Percentiles rank a stretch among this genome's conserved stretches.
Conservation (phyloP, 2,113 vertebrate species). For the Anoura caudifer region DNA sequence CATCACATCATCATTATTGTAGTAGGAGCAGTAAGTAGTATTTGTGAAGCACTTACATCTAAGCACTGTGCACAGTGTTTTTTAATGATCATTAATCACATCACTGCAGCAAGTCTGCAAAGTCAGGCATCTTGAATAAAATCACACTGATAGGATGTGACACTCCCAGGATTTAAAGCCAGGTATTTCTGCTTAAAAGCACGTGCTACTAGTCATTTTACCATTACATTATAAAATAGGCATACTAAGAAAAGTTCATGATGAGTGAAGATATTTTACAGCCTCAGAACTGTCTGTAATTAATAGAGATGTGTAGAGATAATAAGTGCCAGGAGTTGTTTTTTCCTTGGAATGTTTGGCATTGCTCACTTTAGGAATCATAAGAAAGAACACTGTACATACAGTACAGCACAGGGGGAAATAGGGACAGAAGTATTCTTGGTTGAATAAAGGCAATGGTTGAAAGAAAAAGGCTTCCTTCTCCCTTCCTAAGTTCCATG, state of each 20-base stretch:
- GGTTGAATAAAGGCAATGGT: background rate
- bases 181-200: background rate
- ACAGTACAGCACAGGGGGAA: background rate
- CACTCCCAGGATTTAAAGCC: background rate
- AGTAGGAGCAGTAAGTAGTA: background rate
- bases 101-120: background rate
- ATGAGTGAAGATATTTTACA: background rate
- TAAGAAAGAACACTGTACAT: background rate
- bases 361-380: background rate
- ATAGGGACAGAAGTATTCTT: background rate
- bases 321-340: background rate
- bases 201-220: background rate
- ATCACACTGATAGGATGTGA: background rate
- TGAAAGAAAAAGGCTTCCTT: background rate
- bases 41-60: background rate
- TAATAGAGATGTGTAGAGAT: background rate
- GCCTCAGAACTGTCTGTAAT: background rate
- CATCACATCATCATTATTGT: background rate
- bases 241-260: background rate
- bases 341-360: background rate
- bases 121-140: background rate
- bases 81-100: background rate
- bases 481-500: background rate
- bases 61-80: background rate
- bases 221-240: background rate